Base-by-base conservation (phyloP, 2,888 invertebrate species). In the Rotaria sp. region DNA sequence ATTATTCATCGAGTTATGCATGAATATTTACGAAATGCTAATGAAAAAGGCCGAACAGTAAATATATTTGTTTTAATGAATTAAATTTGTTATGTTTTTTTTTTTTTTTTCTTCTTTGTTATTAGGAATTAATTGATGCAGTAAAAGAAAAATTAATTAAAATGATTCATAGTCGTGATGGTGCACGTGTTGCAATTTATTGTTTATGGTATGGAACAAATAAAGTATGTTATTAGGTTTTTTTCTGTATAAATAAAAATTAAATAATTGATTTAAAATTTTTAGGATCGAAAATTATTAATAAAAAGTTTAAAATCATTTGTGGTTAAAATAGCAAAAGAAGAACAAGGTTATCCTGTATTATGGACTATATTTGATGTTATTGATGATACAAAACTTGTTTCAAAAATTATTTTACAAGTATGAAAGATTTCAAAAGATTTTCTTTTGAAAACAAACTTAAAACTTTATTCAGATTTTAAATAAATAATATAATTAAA, bases 321-420 rank as follows among this genome's bases (percentile, higher is more conserved):
- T 90, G 93, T 95, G 0, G 92, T 94, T 10, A 94, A 95, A 86
- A 93, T 96, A 21, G 94, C 94, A 85, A 93, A 93, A 88, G 96
- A 97, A 88, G 95, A 97, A 91, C 94, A 95, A 88, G 97, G 96
- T 0, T 95, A 96, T 90, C 92, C 94, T 50, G 93, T 95, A 41
- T 91, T 97, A 48, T 92, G 96, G 88, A 94, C 95, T 0, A 93
- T 97, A 88, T 94, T 97, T 88, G 97, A 97, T 90, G 87, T 88
- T 55, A 94, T 96, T 2, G 97, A 98, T 90, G 97, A 98, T 90
- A 97, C 97, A 0, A 95, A 95, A 86, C 93, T 97, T 0, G 93
- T 96, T 38, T 94, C 94, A 89, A 97, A 97, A 91, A 93, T 94
- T 84, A 89, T 93, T 84, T 88, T 92, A 3, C 90, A 91, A 88